These are phyloP conservation scores for Oenanthe oenanthe DNA, from an alignment of 2,113 vertebrate genomes.

Conservation along the genomic window DNA sequence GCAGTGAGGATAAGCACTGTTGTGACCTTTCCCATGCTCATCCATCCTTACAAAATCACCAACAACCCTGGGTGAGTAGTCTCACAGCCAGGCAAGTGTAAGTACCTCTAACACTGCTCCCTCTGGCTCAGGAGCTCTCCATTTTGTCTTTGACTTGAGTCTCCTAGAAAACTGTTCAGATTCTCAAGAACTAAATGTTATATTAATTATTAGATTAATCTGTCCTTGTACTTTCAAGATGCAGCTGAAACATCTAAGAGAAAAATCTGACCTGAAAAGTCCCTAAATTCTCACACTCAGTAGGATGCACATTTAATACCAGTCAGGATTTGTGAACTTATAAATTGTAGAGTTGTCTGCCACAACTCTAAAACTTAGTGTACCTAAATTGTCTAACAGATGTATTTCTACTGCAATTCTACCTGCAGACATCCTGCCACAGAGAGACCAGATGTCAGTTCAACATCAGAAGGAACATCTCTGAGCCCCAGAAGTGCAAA, in stretches of 20 bases:
- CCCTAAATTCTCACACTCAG: background rate
- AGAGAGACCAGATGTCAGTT: slow-evolving; percentile 43
- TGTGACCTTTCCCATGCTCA: slow-evolving; percentile 14
- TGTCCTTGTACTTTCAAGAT: background rate
- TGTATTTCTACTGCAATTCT: slow-evolving; percentile 32
- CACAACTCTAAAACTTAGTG: background rate
- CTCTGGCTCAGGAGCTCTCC: background rate
- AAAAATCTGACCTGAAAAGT: background rate
- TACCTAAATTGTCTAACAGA: slow-evolving; percentile 17
- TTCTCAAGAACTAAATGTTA: background rate
- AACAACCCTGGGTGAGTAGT: fast-evolving
- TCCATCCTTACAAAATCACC: background rate
- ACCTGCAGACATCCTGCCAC: slow-evolving; percentile 45
- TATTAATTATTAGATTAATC: background rate
- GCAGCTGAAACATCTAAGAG: background rate
- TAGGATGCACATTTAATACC: background rate
- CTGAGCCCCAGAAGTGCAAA: slow-evolving; percentile 39
- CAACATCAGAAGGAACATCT: slow-evolving; percentile 43
- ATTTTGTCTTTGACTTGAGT: background rate
- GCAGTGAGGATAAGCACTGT: background rate
- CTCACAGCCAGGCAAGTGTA: background rate
- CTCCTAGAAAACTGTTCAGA: background rate
- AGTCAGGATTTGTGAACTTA: background rate
- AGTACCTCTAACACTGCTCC: background rate
- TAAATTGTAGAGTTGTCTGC: background rate